Evolutionary conservation across 92 coral and sea anemone genomes (phyloP).

Genomic region (Zoanthus sansibaricus): DNA sequence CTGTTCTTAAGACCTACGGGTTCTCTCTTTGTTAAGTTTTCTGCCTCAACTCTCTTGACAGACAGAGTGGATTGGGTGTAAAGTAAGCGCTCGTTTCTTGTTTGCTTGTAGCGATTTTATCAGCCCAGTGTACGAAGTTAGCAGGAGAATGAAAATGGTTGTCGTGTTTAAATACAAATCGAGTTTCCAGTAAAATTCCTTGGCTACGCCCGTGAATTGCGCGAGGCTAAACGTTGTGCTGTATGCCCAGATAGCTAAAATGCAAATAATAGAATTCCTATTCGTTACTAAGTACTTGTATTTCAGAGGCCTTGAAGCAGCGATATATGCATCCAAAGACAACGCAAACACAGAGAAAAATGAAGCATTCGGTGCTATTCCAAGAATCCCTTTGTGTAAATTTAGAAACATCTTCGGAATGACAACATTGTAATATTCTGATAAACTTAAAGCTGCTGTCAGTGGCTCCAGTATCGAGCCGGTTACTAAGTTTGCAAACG

Average conservation of each 20-base stretch:
- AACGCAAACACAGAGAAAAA: slow-evolving; percentile 34
- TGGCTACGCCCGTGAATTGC: slow-evolving; percentile 1
- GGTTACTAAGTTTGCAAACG: slow-evolving; percentile 21
- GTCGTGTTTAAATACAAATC: slow-evolving; percentile 42
- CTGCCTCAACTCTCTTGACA: slow-evolving; percentile 16
- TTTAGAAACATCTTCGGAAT: not conserved
- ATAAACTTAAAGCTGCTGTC: not conserved
- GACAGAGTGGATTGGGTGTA: slow-evolving; percentile 14
- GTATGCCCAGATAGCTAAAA: slow-evolving; percentile 22
- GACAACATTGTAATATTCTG: not conserved
- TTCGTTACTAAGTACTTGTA: slow-evolving; percentile 26
- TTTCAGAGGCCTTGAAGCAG: slow-evolving; percentile 37
- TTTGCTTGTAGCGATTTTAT: slow-evolving; percentile 25
- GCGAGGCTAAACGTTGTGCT: slow-evolving; percentile 31
- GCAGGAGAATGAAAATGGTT: not conserved
- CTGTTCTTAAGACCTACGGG: slow-evolving; percentile 21
- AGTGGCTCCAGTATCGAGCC: slow-evolving; percentile 29
- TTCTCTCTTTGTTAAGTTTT: slow-evolving; percentile 22
- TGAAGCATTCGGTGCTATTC: slow-evolving; percentile 22
- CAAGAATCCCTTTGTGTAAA: slow-evolving; percentile 9
- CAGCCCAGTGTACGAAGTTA: slow-evolving; percentile 31
- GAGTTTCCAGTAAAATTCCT: slow-evolving; percentile 8
- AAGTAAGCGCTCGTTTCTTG: slow-evolving; percentile 28
- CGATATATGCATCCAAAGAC: slow-evolving; percentile 29
- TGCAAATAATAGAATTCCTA: not conserved